A percentile compares a stretch with the other conserved stretches of the same genome.
Evolutionary conservation across 2,797 vertebrate genomes (phyloP).

Genomic region (Acropternis orthonyx): DNA sequence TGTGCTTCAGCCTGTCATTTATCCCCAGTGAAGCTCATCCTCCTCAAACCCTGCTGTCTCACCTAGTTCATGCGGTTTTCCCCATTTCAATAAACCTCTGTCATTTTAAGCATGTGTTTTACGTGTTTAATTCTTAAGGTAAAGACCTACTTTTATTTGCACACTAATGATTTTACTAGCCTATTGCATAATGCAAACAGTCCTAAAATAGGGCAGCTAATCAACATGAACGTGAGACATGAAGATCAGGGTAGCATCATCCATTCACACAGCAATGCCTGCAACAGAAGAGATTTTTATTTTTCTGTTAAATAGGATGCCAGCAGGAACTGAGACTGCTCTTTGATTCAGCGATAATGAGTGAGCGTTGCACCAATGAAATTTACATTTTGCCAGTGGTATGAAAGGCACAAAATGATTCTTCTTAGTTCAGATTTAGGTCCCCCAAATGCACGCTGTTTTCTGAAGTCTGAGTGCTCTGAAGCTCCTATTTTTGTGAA

Average conservation of each 20-base stretch:
- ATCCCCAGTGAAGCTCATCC: neutral
- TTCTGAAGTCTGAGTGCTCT: neutral
- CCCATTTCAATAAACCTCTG: neutral
- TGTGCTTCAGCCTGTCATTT: conserved; percentile 26
- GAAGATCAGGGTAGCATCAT: neutral
- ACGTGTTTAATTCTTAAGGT: neutral
- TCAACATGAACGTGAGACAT: neutral
- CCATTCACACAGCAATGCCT: neutral
- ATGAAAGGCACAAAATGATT: conserved; percentile 13
- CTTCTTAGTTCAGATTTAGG: neutral
- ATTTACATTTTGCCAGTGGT: conserved; percentile 38
- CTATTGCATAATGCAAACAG: neutral
- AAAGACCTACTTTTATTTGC: neutral
- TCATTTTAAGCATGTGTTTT: neutral
- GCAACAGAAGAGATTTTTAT: neutral
- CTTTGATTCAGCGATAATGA: conserved; percentile 60
- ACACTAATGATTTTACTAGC: neutral
- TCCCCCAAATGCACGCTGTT: neutral
- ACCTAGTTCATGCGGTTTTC: neutral
- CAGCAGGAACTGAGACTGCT: conserved; percentile 43
- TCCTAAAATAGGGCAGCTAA: conserved; percentile 17
- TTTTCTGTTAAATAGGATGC: conserved; percentile 28
- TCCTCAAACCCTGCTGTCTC: neutral
- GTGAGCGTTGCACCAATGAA: neutral
- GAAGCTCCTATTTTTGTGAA: neutral